Percentiles rank a stretch among this genome's conserved stretches.
These are phyloP conservation scores for Nyctalus aviator DNA, from an alignment of 2,797 vertebrate genomes.

Conservation along the genomic window DNA sequence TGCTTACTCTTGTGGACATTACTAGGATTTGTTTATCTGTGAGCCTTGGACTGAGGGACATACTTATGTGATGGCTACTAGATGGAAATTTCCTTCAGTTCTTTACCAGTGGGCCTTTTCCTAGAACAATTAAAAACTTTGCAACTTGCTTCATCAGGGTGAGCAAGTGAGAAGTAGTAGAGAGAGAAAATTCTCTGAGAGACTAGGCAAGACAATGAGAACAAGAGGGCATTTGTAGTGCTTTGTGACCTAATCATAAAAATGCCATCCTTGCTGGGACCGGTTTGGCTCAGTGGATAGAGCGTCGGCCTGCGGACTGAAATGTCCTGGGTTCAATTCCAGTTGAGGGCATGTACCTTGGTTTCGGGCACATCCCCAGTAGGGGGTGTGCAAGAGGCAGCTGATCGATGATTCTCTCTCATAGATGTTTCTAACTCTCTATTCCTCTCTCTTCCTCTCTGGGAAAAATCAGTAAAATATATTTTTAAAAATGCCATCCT, in stretches of 20 bases:
- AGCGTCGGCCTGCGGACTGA: too few species aligned
- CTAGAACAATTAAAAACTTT: not conserved
- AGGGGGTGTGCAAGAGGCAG: too few species aligned
- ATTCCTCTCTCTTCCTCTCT: too few species aligned
- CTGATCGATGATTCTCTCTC: too few species aligned
- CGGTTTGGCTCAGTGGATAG: too few species aligned
- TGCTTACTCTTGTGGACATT: not conserved
- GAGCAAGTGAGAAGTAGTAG: not conserved
- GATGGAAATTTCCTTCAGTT: not conserved
- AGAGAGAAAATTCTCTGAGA: not conserved
- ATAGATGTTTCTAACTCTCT: too few species aligned
- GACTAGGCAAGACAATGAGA: not conserved
- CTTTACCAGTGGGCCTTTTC: not conserved
- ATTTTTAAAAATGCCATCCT: not conserved
- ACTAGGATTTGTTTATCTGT: not conserved
- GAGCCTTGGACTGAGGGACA: not conserved
- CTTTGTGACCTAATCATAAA: not conserved
- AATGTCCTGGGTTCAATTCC: too few species aligned
- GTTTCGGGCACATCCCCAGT: too few species aligned
- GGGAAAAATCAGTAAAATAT: too few species aligned
- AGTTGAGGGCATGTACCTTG: too few species aligned
- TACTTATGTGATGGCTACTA: not conserved
- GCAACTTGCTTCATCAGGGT: not conserved
- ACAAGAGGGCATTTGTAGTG: not conserved
- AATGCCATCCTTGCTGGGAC: not conserved